These are phyloP conservation scores for Coryphaenoides rupestris DNA, from an alignment of 2,113 vertebrate genomes.

Conservation along the genomic window DNA sequence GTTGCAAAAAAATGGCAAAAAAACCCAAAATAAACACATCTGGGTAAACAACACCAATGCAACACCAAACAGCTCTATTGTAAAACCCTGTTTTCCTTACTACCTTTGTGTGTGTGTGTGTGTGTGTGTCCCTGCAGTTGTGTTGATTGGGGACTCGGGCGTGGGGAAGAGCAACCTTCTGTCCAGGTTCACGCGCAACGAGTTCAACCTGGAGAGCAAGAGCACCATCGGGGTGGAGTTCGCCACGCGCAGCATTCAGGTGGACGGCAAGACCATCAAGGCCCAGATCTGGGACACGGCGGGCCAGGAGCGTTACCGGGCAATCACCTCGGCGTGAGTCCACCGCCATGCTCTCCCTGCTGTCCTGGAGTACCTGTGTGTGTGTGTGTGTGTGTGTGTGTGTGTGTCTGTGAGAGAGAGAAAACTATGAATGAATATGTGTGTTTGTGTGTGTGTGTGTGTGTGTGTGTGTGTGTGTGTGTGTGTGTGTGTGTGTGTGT, in stretches of 20 bases:
- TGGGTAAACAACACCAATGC: no score
- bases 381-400: no score
- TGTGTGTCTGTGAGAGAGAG: no score
- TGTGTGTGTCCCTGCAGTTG: constrained; percentile 63
- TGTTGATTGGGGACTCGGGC: constrained; percentile 82
- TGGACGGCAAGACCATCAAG: constrained; percentile 97
- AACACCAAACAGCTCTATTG: no score
- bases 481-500: no score
- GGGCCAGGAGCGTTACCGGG: constrained; percentile 94
- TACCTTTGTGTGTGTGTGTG: neutral
- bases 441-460: no score
- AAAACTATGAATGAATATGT: no score
- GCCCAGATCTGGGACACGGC: constrained; percentile 99
- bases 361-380: no score
- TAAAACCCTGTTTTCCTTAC: neutral
- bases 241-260: constrained; percentile 96
- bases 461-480: no score
- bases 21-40: no score
- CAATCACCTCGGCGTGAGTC: constrained; percentile 96
- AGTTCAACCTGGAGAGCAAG: constrained; percentile 98
- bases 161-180: constrained; percentile 80
- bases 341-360: no score
- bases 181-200: constrained; percentile 92
- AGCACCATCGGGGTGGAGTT: constrained; percentile 98
- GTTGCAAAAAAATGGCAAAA: no score